Conservation (phyloP, 2,113 vertebrate species). For the Ammodytes dubius region DNA sequence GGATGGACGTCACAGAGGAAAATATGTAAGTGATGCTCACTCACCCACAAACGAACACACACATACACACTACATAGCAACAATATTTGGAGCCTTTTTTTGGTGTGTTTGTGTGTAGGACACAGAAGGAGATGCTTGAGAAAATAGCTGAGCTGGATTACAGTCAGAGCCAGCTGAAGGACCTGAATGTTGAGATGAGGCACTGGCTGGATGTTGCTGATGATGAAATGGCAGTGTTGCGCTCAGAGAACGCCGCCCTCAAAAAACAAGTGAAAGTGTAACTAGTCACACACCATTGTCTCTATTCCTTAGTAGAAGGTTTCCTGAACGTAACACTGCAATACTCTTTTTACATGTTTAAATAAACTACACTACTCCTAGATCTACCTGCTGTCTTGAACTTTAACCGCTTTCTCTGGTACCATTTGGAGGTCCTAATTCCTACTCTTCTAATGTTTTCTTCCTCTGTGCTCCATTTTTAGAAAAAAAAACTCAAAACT, state of each 20-base stretch:
- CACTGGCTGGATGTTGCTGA: conserved; percentile 67
- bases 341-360: neutral
- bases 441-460: neutral
- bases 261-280: conserved; percentile 67
- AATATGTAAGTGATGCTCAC: conserved; percentile 57
- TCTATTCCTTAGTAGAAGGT: neutral
- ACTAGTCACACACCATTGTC: neutral
- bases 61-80: neutral
- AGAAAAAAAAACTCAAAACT: too few relatives aligned
- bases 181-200: conserved; percentile 60
- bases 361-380: neutral
- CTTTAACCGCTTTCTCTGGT: neutral
- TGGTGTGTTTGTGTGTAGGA: conserved; percentile 30
- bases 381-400: neutral
- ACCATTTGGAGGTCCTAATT: too few relatives aligned
- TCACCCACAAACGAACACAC: neutral
- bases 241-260: conserved; percentile 56
- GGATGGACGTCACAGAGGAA: conserved; percentile 46
- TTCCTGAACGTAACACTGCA: neutral
- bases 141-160: conserved; percentile 65
- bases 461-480: neutral
- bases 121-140: conserved; percentile 57
- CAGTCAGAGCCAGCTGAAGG: conserved; percentile 51
- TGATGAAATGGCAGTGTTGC: conserved; percentile 59
- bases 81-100: neutral